Evolutionary conservation across 2,797 vertebrate species (phyloP).

Genomic region (Mus minutoides): DNA sequence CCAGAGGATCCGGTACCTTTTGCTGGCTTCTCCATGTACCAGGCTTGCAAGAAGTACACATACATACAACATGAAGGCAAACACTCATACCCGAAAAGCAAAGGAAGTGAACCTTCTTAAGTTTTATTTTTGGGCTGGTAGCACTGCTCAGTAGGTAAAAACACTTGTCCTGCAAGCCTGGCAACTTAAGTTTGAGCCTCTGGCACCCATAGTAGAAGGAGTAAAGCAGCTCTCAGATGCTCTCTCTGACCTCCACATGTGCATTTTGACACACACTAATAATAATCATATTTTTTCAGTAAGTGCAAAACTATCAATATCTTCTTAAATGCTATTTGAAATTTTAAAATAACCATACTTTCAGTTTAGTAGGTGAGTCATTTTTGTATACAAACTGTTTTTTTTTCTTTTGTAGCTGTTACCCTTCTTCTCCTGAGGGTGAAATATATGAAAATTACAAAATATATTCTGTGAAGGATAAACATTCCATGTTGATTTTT

Average conservation of each 20-base stretch:
- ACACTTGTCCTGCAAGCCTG: neutral
- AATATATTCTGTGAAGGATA: neutral
- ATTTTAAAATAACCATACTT: neutral
- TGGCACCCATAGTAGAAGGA: neutral
- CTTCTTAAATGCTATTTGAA: neutral
- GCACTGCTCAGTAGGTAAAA: neutral
- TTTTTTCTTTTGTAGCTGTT: rapidly evolving
- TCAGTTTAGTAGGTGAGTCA: rapidly evolving
- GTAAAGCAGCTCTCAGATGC: neutral
- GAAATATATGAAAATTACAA: neutral
- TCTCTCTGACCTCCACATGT: neutral
- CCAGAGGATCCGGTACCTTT: neutral
- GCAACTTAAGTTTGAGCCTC: neutral
- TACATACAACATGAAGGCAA: neutral
- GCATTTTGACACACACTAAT: neutral
- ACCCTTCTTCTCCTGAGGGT: neutral
- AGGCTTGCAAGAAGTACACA: neutral
- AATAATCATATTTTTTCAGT: neutral
- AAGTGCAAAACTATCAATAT: neutral
- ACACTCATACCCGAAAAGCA: neutral
- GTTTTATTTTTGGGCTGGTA: neutral
- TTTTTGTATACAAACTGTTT: neutral
- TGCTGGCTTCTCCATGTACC: too few relatives aligned
- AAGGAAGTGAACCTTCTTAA: neutral
- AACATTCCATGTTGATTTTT: neutral